Evolutionary conservation across 23 tunicate genomes (phyloP).

Genomic region (Styela clava): DNA sequence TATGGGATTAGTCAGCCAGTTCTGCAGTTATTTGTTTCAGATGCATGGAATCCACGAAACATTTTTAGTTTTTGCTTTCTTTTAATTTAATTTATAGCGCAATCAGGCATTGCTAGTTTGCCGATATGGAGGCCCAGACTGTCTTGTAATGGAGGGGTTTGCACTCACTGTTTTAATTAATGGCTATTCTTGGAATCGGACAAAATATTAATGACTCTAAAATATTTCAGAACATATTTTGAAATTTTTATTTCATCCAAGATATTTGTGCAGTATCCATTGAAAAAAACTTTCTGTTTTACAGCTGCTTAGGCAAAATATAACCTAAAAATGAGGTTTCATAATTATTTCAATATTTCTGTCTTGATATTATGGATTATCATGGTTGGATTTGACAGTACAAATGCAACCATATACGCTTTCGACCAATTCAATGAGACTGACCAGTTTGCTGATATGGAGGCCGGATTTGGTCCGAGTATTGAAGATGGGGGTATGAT

Average conservation of each 20-base stretch:
- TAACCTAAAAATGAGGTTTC: background rate
- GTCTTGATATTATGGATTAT: too few relatives aligned
- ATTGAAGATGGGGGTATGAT: slow-evolving; percentile 35
- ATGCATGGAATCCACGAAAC: too few relatives aligned
- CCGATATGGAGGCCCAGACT: too few relatives aligned
- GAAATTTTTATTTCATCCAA: background rate
- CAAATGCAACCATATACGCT: background rate
- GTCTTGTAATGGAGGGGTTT: too few relatives aligned
- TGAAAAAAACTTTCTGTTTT: background rate
- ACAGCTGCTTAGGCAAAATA: too few relatives aligned
- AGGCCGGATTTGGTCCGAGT: slow-evolving; percentile 58
- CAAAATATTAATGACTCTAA: background rate
- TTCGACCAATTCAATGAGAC: slow-evolving; percentile 29
- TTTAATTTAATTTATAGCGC: too few relatives aligned
- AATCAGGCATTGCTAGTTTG: too few relatives aligned
- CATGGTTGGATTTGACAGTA: background rate
- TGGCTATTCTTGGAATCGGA: too few relatives aligned
- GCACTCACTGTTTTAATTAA: too few relatives aligned
- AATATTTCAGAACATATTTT: background rate
- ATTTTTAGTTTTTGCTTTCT: too few relatives aligned
- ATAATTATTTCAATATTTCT: background rate
- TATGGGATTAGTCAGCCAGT: too few relatives aligned
- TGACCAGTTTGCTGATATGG: slow-evolving; percentile 35
- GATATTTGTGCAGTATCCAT: background rate
- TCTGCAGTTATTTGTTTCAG: too few relatives aligned